phyloP scores from a whole-genome alignment of 2,888 invertebrate genomes.

The Spodoptera littoralis region DNA sequence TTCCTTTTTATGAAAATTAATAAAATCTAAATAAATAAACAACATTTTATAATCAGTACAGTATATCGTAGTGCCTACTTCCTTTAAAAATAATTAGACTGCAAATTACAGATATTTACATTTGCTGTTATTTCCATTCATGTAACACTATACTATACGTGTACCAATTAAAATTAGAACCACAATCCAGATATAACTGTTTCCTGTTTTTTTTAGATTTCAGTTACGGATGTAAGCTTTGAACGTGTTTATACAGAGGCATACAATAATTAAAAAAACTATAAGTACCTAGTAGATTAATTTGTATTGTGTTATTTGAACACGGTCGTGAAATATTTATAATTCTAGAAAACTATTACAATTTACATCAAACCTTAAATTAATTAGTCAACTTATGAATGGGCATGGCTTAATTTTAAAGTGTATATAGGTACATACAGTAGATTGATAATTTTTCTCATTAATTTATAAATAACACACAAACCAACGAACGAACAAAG shows the following conservation, averaged over 20 bases:
- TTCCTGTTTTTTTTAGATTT: constrained; percentile 46
- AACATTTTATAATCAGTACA: not conserved
- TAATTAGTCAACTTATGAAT: no score
- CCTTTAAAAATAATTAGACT: constrained; percentile 11
- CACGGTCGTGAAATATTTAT: no score
- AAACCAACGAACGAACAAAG: no score
- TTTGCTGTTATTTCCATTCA: constrained; percentile 31
- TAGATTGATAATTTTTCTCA: no score
- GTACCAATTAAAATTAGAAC: constrained; percentile 32
- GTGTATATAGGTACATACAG: no score
- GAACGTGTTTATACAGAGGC: constrained; percentile 21
- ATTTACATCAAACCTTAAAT: no score
- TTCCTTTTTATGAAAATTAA: no score
- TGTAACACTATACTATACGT: constrained; percentile 20
- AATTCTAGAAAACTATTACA: no score
- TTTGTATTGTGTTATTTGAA: no score
- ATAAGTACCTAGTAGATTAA: not conserved
- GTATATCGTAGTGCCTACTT: constrained; percentile 2
- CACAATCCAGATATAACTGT: constrained; percentile 24
- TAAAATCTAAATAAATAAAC: not conserved
- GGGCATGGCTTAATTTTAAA: no score
- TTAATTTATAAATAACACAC: no score
- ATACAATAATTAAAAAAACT: constrained; percentile 10
- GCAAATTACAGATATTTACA: constrained; percentile 13
- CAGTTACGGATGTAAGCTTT: constrained; percentile 3